These are phyloP conservation scores for Hypselothyrea guttata DNA, from an alignment of 2,888 invertebrate species.

Conservation along the genomic window DNA sequence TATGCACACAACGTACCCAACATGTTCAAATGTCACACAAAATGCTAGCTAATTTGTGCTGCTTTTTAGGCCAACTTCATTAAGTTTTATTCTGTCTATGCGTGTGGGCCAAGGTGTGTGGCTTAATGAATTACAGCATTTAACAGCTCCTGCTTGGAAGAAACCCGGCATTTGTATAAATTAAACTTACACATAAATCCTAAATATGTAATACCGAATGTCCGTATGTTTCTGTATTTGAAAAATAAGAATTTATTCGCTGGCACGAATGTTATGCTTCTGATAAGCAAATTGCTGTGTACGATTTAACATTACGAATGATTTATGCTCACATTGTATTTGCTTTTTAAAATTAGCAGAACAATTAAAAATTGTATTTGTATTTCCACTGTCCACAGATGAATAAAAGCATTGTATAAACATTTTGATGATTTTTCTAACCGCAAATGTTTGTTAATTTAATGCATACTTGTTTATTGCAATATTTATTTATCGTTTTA, in stretches of 20 bases:
- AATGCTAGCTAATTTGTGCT: constrained; percentile 57
- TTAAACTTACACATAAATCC: constrained; percentile 19
- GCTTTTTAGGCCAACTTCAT: constrained; percentile 69
- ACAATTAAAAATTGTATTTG: not conserved
- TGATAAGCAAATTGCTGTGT: constrained; percentile 2
- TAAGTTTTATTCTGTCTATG: constrained; percentile 28
- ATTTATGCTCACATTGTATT: not conserved
- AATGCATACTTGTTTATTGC: no score
- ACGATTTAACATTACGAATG: not conserved
- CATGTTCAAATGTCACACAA: constrained; percentile 34
- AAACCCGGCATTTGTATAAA: constrained; percentile 31
- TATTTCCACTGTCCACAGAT: no score
- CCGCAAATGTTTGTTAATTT: no score
- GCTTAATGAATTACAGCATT: constrained; percentile 64
- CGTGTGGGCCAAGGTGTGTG: constrained; percentile 32
- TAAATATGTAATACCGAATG: not conserved
- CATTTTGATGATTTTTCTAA: no score
- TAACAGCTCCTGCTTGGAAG: constrained; percentile 35
- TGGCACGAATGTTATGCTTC: not conserved
- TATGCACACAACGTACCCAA: constrained; percentile 3
- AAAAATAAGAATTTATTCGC: not conserved
- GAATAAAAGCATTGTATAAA: no score
- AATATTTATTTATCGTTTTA: no score
- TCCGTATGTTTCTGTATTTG: not conserved
- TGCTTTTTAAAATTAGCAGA: constrained; percentile 18